These are phyloP conservation scores for Cassiopea xamachana DNA, from an alignment of 30 jellyfish, hydroid and myxozoan species.

Conservation along the genomic window DNA sequence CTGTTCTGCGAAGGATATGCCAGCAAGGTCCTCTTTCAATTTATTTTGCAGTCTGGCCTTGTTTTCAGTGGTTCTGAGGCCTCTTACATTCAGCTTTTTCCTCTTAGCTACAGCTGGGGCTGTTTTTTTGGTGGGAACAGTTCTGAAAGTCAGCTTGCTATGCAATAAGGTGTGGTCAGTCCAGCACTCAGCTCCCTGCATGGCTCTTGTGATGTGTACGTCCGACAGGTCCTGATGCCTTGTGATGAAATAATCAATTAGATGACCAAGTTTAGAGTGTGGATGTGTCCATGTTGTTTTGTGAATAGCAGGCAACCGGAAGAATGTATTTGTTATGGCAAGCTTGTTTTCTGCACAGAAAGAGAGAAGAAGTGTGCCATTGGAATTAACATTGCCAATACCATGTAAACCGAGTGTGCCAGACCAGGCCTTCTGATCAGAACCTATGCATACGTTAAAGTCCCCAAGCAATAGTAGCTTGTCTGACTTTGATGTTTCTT, in stretches of 20 bases:
- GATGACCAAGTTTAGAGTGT: constrained; percentile 59
- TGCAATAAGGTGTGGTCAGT: constrained; percentile 35
- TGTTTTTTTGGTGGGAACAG: constrained; percentile 5
- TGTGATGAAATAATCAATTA: constrained; percentile 42
- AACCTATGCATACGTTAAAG: constrained; percentile 73
- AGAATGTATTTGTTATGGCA: constrained; percentile 49
- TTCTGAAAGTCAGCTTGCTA: constrained; percentile 15
- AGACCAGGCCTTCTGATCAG: constrained; percentile 22
- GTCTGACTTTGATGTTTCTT: constrained; percentile 16
- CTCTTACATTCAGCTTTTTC: constrained; percentile 13
- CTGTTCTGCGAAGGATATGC: background rate
- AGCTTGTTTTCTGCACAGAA: constrained; percentile 49
- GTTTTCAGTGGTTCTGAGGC: constrained; percentile 2
- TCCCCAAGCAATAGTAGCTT: constrained; percentile 54
- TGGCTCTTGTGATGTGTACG: constrained; percentile 10
- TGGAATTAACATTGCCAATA: constrained; percentile 45
- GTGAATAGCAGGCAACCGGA: constrained; percentile 11
- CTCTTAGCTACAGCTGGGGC: background rate
- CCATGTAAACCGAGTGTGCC: constrained; percentile 42
- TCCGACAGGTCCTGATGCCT: constrained; percentile 14
- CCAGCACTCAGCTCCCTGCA: constrained; percentile 63
- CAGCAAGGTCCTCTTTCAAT: background rate
- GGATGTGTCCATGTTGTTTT: constrained; percentile 71
- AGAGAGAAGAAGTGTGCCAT: constrained; percentile 52
- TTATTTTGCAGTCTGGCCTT: background rate